Conservation (phyloP, 2,888 invertebrate species). For the Scaeva pyrastri region DNA sequence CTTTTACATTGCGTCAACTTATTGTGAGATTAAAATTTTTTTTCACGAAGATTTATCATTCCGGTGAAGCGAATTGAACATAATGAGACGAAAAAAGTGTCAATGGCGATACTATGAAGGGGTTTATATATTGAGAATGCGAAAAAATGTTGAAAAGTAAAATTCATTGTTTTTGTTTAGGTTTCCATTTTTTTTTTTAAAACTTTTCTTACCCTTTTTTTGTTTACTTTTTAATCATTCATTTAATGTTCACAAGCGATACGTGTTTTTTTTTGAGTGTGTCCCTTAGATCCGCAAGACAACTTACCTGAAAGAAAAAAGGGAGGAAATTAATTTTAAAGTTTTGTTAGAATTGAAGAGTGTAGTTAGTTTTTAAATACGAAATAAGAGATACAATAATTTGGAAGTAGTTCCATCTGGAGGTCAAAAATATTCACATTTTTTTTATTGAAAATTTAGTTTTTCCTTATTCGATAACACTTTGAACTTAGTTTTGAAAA, state of each 20-base stretch:
- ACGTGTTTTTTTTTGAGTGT: background rate
- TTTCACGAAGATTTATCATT: slow-evolving; percentile 9
- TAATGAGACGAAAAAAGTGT: slow-evolving; percentile 22
- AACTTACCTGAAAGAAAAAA: slow-evolving; percentile 46
- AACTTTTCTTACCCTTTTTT: background rate
- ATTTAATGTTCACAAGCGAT: slow-evolving; percentile 20
- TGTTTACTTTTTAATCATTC: background rate
- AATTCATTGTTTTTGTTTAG: background rate
- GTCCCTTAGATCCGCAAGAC: background rate
- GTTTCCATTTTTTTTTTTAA: background rate
- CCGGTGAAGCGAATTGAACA: slow-evolving; percentile 11
- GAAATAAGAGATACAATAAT: too few relatives aligned
- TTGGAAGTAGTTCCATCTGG: too few relatives aligned
- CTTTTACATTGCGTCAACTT: background rate
- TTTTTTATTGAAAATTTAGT: too few relatives aligned
- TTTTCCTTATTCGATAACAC: too few relatives aligned
- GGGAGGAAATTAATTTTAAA: background rate
- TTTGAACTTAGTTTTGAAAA: too few relatives aligned
- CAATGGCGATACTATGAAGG: background rate
- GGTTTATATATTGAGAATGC: too few relatives aligned
- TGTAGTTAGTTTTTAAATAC: too few relatives aligned
- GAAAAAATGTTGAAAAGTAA: background rate
- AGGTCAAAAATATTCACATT: too few relatives aligned
- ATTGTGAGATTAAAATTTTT: background rate
- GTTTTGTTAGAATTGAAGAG: background rate